phyloP scores from a whole-genome alignment of 2,113 vertebrate species.

The Mugil cephalus region DNA sequence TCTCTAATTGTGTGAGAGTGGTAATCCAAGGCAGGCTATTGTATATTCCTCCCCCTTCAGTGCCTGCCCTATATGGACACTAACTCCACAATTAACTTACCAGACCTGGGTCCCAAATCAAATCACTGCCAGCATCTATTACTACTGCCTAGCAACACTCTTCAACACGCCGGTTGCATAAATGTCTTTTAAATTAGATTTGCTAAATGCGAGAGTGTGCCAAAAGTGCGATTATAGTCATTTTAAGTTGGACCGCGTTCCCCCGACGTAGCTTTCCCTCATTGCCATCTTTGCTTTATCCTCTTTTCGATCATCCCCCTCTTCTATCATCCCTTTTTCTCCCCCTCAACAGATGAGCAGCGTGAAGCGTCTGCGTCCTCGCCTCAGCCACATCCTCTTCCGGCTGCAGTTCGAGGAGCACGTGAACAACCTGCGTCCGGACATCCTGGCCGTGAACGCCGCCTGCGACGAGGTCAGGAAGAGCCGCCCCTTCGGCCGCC shows the following conservation, averaged over 20 bases:
- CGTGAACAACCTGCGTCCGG: constrained; percentile 94
- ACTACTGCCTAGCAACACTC: constrained; percentile 80
- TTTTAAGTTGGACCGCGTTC: constrained; percentile 52
- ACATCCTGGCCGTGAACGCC: constrained; percentile 94
- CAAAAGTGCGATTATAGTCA: constrained; percentile 58
- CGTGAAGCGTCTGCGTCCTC: constrained; percentile 92
- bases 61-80: constrained; percentile 77
- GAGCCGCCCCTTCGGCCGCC: constrained; percentile 91
- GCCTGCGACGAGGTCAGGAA: constrained; percentile 95
- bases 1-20: constrained; percentile 82
- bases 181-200: constrained; percentile 74
- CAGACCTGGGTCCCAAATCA: constrained; percentile 81
- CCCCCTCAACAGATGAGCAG: constrained; percentile 91
- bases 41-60: constrained; percentile 73
- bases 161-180: constrained; percentile 62
- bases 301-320: constrained; percentile 28
- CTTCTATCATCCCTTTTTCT: constrained; percentile 68
- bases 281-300: background rate
- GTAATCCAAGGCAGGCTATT: constrained; percentile 83
- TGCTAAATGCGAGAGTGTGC: constrained; percentile 43
- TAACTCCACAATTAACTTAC: constrained; percentile 82
- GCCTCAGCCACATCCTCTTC: constrained; percentile 96
- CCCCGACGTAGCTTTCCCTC: constrained; percentile 29
- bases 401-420: constrained; percentile 98
- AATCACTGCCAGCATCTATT: constrained; percentile 82